Percentiles rank a stretch among this genome's conserved stretches.
Conservation (phyloP, 2,888 invertebrate genomes). For the Agrilus cyanescens region DNA sequence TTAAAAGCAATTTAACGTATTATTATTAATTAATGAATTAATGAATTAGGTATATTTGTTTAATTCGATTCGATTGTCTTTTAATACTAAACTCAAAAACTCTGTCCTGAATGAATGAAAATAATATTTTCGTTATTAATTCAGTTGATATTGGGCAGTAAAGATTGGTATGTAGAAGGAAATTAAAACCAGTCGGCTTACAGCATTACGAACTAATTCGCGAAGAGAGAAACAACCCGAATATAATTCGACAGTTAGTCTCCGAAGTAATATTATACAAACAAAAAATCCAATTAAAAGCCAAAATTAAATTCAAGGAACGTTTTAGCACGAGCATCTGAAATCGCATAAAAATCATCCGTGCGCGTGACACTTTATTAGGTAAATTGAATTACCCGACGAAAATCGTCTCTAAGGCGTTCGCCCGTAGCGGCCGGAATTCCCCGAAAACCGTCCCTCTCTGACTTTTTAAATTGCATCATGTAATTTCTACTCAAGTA, state of each 20-base stretch:
- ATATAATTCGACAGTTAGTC: constrained; percentile 29
- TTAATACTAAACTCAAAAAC: too few species aligned
- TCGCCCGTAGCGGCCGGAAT: constrained; percentile 24
- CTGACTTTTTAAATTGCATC: constrained; percentile 34
- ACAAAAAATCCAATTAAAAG: constrained; percentile 36
- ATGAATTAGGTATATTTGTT: too few species aligned
- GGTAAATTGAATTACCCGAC: constrained; percentile 22
- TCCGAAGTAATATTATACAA: constrained; percentile 16
- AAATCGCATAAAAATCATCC: constrained; percentile 38
- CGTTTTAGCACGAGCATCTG: constrained; percentile 36
- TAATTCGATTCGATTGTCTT: too few species aligned
- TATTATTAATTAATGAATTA: too few species aligned
- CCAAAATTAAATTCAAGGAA: constrained; percentile 34
- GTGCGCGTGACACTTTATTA: constrained; percentile 37
- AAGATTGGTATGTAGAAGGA: too few species aligned
- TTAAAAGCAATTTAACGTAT: too few species aligned
- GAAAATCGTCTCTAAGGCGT: constrained; percentile 23
- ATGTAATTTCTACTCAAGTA: constrained; percentile 35
- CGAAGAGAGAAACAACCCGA: too few species aligned
- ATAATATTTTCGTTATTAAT: too few species aligned
- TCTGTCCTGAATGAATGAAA: too few species aligned
- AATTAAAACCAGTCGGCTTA: too few species aligned
- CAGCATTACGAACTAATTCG: too few species aligned
- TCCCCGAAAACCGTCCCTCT: constrained; percentile 20
- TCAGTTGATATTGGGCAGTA: too few species aligned